Conservation (phyloP, 1,140 invertebrate genomes). For the Cydia pomonella region DNA sequence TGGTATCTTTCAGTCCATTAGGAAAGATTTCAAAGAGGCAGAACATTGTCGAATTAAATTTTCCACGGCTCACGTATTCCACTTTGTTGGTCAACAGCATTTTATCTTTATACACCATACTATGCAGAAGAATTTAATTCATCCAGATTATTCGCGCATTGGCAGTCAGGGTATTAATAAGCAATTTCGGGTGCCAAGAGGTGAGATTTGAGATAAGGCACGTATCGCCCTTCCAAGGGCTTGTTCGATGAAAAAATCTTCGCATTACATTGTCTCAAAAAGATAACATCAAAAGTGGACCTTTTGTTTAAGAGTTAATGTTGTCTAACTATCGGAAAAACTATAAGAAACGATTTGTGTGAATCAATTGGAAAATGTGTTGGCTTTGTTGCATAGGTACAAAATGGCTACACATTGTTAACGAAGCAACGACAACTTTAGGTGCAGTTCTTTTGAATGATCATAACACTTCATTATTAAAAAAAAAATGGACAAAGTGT, state of each 20-base stretch:
- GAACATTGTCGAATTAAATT: too few relatives aligned
- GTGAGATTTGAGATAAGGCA: slow-evolving; percentile 48
- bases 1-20: too few relatives aligned
- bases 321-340: not conserved
- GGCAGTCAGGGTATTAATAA: slow-evolving; percentile 43
- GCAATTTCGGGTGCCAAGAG: slow-evolving; percentile 46
- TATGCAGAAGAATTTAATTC: not conserved
- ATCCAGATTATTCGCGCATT: not conserved
- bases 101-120: not conserved
- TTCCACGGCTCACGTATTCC: too few relatives aligned
- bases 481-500: too few relatives aligned
- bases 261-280: slow-evolving; percentile 24
- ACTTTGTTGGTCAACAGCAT: not conserved
- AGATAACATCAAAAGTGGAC: slow-evolving; percentile 11
- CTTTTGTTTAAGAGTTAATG: not conserved
- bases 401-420: not conserved
- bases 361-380: not conserved
- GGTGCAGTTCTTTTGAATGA: too few relatives aligned
- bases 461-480: too few relatives aligned
- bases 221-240: slow-evolving; percentile 32
- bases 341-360: not conserved
- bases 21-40: too few relatives aligned
- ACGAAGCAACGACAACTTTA: not conserved
- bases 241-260: slow-evolving; percentile 28
- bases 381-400: not conserved